Base-by-base conservation (phyloP, 2,888 invertebrate genomes). In the Orthonevra nobilis region DNA sequence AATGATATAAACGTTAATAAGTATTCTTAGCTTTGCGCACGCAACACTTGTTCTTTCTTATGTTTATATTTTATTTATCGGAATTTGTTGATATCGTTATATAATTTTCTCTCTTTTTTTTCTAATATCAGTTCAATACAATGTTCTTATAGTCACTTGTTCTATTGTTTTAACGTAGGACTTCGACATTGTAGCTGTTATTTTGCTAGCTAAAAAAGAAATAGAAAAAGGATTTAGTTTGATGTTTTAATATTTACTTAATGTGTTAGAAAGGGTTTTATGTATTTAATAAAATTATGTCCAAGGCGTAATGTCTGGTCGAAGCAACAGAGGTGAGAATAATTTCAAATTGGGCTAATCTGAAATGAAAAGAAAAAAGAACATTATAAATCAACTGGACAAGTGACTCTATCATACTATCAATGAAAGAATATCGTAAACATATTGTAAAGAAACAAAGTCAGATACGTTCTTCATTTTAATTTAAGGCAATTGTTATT, bases 131-230 rank as follows among this genome's bases (percentile, higher is more conserved):
- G 42, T 58, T 70, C 52, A 77, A 70, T 19, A 64, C 58, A 77
- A 70, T 64, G 52, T 72, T 46, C 64, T 77, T 72, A 54, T 60
- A 77, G 38, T 77, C 38, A 72, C 32, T 66, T 58, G 77, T 52
- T 72, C 56, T 77, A 30, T 26, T 72, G 64, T 72, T 52, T 70
- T 84, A 85, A 84, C 84, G 84, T 84, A 82, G 84, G 85, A 86
- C 84, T 86, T 87, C 83, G 87, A 86, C 85, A 87, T 87, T 84
- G 85, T 85, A 83, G 84, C 84, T 85, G 84, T 85, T 86, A 84
- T 56, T 83, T 83, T 85, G 84, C 85, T 83, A 86, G 85, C 87
- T 87, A 73, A 63, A 38, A 23, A 50, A 40, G 44, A 50, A 52
- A 81, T 40, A 84, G 19, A 23, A 17, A 61, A 7, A n/a, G 5